Evolutionary conservation across 2,888 invertebrate species (phyloP).

Genomic region (Agriopis marginaria): DNA sequence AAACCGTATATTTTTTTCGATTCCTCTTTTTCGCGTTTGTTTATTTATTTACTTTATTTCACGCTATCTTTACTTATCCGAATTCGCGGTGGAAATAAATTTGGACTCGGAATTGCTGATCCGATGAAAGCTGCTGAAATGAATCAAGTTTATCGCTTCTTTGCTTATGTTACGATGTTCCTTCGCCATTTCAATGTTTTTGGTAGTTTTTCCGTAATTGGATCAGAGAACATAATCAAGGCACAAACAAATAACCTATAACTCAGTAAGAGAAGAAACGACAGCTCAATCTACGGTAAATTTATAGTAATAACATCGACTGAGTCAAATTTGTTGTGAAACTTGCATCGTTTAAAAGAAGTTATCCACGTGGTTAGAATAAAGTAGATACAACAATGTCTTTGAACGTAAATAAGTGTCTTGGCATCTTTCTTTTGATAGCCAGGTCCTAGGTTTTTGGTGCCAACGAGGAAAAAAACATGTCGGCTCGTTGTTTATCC

Average conservation of each 20-base stretch:
- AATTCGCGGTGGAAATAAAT: slow-evolving; percentile 39
- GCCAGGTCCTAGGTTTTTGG: no score
- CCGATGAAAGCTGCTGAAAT: slow-evolving; percentile 30
- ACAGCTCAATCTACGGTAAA: neutral
- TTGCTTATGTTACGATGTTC: slow-evolving; percentile 27
- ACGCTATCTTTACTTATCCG: slow-evolving; percentile 41
- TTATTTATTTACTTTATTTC: slow-evolving; percentile 49
- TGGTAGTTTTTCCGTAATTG: slow-evolving; percentile 17
- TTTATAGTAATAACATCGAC: no score
- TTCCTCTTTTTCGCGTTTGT: slow-evolving; percentile 45
- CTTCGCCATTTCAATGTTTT: slow-evolving; percentile 9
- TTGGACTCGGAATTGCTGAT: slow-evolving; percentile 36
- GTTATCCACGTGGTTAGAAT: no score
- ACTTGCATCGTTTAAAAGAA: no score
- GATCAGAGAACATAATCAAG: slow-evolving; percentile 19
- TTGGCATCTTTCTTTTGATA: no score
- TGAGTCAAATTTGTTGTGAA: no score
- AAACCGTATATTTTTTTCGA: slow-evolving; percentile 45
- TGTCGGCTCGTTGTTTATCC: no score
- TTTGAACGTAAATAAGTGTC: no score
- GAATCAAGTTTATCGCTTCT: slow-evolving; percentile 38
- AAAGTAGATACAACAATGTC: no score
- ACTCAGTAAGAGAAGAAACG: neutral
- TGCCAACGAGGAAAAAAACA: no score
- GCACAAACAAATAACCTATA: slow-evolving; percentile 15